Evolutionary conservation across 1,140 invertebrate species (phyloP).

Genomic region (Calycopis cecrops): DNA sequence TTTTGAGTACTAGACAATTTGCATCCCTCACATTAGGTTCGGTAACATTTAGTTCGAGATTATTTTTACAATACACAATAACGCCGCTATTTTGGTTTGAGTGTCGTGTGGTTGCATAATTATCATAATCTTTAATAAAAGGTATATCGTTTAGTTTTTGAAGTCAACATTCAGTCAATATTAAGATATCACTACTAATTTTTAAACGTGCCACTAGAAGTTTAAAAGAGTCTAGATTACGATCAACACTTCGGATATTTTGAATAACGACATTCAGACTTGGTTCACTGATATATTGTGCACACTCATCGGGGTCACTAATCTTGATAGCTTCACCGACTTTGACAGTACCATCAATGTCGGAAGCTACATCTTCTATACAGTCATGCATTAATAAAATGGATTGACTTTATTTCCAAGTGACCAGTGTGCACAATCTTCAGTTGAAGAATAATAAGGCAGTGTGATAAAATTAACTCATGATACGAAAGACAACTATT

Average conservation of each 20-base stretch:
- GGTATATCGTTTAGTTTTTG: conserved; percentile 4
- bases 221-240: conserved; percentile 21
- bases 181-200: conserved; percentile 19
- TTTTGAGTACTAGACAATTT: not conserved
- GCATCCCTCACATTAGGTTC: conserved; percentile 13
- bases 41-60: conserved; percentile 6
- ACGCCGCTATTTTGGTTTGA: conserved; percentile 23
- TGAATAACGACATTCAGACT: conserved; percentile 12
- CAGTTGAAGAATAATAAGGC: no score
- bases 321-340: not conserved
- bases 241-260: conserved; percentile 24
- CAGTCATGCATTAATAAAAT: not conserved
- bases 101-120: conserved; percentile 13
- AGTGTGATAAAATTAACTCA: no score
- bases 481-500: no score
- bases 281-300: not conserved
- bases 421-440: no score
- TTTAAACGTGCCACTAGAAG: conserved; percentile 13
- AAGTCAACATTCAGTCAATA: conserved; percentile 24
- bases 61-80: conserved; percentile 17
- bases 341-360: not conserved
- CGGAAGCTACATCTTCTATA: not conserved
- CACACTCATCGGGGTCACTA: not conserved
- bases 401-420: no score
- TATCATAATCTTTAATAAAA: conserved; percentile 8